Evolutionary conservation across 1,140 invertebrate species (phyloP), one percentile per base, ranked within the genome.

Genomic region (Ericerus pela): DNA sequence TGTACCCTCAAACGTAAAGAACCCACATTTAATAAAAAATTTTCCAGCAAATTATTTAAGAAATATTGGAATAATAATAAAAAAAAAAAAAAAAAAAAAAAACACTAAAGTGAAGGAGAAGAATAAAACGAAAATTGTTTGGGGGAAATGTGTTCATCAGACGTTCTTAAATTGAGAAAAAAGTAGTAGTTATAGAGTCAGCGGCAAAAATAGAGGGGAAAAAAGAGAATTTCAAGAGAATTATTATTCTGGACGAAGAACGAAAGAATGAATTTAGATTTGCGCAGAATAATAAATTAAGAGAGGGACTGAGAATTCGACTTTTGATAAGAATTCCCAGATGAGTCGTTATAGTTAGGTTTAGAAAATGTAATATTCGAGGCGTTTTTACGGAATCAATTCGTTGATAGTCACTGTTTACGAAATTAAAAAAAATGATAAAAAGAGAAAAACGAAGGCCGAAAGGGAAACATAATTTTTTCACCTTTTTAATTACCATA

Each of bases 271-370:
- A 47, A 47, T 18, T 47, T 47, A 47, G 41, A 47, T 47, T 47
- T 24, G 41, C 41, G 41, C 41, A 24, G 41, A 47, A 47, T 47
- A 47, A 47, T 47, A 47, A 47, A 47, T 47, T 47, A 47, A 47
- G 41, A 22, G 26, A 47, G 20, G 41, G 41, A 22, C 41, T 24
- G 20, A 47, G 41, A 47, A 47, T 24, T 24, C 5, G 26, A 47
- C 22, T 24, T 47, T 47, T 47, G 41, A 47, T 47, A 47, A 47
- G 41, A 47, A 47, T 47, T 47, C 41, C 41, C 41, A 2, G 3
- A 47, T 47, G 41, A 24, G 41, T 47, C 41, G 41, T 47, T 47
- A 47, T 24, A 47, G 22, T 47, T 22, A 22, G 41, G 41, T 47
- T n/a, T 47, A 47, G 41, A 47, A 38, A 22, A 20, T 47, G 26